A percentile compares a stretch with the other conserved stretches of the same genome.
These are phyloP conservation scores for Zootoca vivipara DNA, from an alignment of 2,113 vertebrate genomes.

Conservation along the genomic window DNA sequence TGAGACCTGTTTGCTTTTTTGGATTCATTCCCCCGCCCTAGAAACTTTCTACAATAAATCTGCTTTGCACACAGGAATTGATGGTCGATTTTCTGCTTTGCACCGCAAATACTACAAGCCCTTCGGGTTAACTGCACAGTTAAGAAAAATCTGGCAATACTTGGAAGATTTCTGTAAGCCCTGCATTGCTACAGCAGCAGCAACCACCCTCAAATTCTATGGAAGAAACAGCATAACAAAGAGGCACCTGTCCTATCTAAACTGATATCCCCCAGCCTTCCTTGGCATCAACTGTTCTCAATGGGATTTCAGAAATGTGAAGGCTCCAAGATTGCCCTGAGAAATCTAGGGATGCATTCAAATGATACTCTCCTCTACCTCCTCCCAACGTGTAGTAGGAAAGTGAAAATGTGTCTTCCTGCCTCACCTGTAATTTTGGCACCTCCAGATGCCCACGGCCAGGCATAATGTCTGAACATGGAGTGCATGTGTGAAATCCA, in stretches of 20 bases:
- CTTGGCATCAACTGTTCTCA: background rate
- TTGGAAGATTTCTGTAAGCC: background rate
- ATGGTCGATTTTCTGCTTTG: background rate
- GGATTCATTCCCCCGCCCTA: background rate
- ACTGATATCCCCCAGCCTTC: background rate
- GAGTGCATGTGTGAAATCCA: background rate
- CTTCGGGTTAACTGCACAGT: background rate
- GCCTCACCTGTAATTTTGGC: background rate
- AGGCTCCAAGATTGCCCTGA: background rate
- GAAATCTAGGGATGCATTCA: background rate
- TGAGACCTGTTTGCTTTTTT: background rate
- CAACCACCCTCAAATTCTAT: background rate
- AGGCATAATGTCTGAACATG: background rate
- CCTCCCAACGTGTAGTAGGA: too few relatives aligned
- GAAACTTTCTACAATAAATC: background rate
- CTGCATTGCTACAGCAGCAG: background rate
- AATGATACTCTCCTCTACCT: background rate
- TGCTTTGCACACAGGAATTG: background rate
- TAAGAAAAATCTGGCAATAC: background rate
- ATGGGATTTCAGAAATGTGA: background rate
- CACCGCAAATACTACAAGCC: background rate
- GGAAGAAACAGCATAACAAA: background rate
- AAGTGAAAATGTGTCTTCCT: background rate
- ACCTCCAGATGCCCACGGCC: background rate
- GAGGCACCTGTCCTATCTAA: background rate